Conservation (phyloP, 2,113 vertebrate species). For the Myodes glareolus region DNA sequence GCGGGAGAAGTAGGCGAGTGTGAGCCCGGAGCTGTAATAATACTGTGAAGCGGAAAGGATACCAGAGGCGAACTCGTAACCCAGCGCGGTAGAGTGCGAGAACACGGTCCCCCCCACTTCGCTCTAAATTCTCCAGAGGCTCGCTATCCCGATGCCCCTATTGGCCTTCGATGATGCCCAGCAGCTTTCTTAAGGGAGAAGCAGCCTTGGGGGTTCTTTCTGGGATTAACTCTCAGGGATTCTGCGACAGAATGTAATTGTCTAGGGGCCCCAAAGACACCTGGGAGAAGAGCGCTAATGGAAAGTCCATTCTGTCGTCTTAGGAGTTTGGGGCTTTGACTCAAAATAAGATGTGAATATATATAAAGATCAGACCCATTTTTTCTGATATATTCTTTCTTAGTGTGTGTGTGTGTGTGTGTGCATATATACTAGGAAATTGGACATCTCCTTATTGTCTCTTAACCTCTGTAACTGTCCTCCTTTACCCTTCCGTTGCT, state of each 20-base stretch:
- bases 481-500: neutral
- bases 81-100: neutral
- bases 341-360: slow-evolving; percentile 6
- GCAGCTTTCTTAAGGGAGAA: neutral
- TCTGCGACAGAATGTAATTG: neutral
- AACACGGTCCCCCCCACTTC: neutral
- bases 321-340: slow-evolving; percentile 25
- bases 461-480: neutral
- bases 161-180: neutral
- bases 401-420: too few species aligned
- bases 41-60: slow-evolving; percentile 4
- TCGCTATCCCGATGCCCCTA: neutral
- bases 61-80: neutral
- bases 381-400: too few species aligned
- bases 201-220: neutral
- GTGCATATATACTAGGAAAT: neutral
- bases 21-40: neutral
- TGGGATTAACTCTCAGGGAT: slow-evolving; percentile 30
- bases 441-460: slow-evolving; percentile 22
- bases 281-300: neutral
- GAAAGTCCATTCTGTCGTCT: slow-evolving; percentile 27
- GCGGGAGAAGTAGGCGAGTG: neutral
- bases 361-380: too few species aligned
- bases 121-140: slow-evolving; percentile 37
- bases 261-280: too few species aligned